Evolutionary conservation across 2,113 vertebrate genomes (phyloP), one percentile per base, ranked within the genome.

Genomic region (Heterocephalus glaber): DNA sequence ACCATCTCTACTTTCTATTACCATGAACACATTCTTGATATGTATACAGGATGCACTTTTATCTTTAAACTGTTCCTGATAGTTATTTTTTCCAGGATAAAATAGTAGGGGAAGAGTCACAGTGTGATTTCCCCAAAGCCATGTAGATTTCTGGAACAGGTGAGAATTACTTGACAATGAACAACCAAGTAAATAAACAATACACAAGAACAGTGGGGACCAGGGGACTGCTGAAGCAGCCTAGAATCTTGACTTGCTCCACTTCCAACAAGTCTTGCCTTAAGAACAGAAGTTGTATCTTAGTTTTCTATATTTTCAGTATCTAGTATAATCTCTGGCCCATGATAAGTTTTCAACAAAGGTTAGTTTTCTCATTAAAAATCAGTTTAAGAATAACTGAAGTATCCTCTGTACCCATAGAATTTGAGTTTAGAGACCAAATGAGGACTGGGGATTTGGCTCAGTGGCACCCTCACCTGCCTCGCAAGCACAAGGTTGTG

Each of bases 401-500:
- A 77, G 26, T 33, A 77, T 33, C 47, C 13, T 77, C 74, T 47
- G 44, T 1, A 49, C 17, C 47, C 28, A 65, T 72, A 13, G n/a
- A 41, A 26, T 80, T 65, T 89, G 72, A 63, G 30, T 89, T 79
- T 87, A 86, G 79, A 70, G 44, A 89, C n/a, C n/a, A n/a, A n/a
- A n/a, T n/a, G n/a, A n/a, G n/a, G n/a, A n/a, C n/a, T n/a, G n/a
- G n/a, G n/a, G n/a, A n/a, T n/a, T n/a, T n/a, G n/a, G n/a, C n/a
- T n/a, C n/a, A n/a, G n/a, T n/a, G n/a, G n/a, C n/a, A n/a, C n/a
- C n/a, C n/a, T n/a, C n/a, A n/a, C n/a, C n/a, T n/a, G n/a, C n/a
- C n/a, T n/a, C n/a, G n/a, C n/a, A n/a, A n/a, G n/a, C n/a, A n/a
- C n/a, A n/a, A n/a, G n/a, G n/a, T n/a, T n/a, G n/a, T n/a, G n/a